Base-by-base conservation (phyloP, 2,888 invertebrate species). In the Sarcophaga rosellei region DNA sequence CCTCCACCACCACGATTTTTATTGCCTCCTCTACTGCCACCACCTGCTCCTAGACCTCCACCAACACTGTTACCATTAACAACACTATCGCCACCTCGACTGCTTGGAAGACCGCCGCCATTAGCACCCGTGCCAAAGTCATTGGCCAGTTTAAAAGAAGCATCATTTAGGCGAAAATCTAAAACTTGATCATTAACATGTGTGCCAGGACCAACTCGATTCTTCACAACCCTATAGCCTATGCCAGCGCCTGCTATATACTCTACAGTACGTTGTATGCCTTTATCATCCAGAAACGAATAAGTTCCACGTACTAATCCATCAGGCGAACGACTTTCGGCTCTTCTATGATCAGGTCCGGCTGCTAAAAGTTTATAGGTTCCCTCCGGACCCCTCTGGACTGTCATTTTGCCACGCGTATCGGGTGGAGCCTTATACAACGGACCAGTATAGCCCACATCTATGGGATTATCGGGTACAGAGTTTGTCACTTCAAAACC, bases 251-350 rank as follows among this genome's bases (percentile, higher is more conserved):
- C 96, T 0, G 96, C 96, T 88, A 92, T 96, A 91, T 97, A 97
- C 92, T 96, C 95, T 0, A 96, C 96, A 0, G 96, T 96, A 88
- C 95, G 95, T 91, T 96, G 96, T 44, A 96, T 95, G 1, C 96
- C 96, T 93, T 96, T 96, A 90, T 96, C 96, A 88, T 96, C 96
- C 21, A 96, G 92, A 91, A 96, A 97, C 0, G 96, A 96, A 93
- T 96, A 96, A 0, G 96, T 96, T 53, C 96, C 97, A 88, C 96
- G 93, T 2, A 96, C 96, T 88, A 96, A 95, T 20, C 96, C 96
- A 79, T 95, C 95, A 0, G 96, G 94, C 87, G 96, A 96, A 87
- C 96, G 96, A 88, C 95, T 95, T 92, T 97, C 96, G 0, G 96
- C 95, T 83, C 96, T 93, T 88, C 96, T 94, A 90, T 96, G 96